phyloP scores from a whole-genome alignment of 2,888 invertebrate species.

The Caradrina kadenii region DNA sequence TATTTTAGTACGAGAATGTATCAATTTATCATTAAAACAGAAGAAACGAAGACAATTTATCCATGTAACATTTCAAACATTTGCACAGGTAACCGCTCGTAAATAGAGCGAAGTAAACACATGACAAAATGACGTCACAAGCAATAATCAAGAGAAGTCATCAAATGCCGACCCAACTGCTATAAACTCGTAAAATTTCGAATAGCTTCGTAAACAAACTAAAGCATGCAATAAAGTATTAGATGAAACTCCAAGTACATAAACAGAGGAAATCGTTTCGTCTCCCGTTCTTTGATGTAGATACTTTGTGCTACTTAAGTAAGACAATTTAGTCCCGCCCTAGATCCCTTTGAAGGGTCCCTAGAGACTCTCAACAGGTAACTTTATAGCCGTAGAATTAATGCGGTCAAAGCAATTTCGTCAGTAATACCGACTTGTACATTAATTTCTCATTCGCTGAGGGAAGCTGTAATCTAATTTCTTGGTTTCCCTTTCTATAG shows the following conservation, averaged over 20 bases:
- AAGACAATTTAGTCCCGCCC: slow-evolving; percentile 81
- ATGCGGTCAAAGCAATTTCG: slow-evolving; percentile 84
- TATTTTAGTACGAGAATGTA: slow-evolving; percentile 14
- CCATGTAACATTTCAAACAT: slow-evolving; percentile 42
- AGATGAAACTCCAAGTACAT: slow-evolving; percentile 56
- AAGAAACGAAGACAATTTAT: slow-evolving; percentile 32
- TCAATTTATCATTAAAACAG: slow-evolving; percentile 20
- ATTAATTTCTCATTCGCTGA: slow-evolving; percentile 74
- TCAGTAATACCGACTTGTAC: slow-evolving; percentile 72
- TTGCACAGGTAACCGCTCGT: slow-evolving; percentile 33
- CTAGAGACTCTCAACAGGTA: slow-evolving; percentile 82
- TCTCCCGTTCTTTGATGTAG: slow-evolving; percentile 74
- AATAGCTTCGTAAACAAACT: slow-evolving; percentile 58
- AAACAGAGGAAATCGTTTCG: slow-evolving; percentile 60
- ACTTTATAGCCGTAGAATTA: slow-evolving; percentile 82
- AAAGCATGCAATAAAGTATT: slow-evolving; percentile 58
- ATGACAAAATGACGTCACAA: slow-evolving; percentile 22
- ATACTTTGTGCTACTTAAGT: slow-evolving; percentile 74
- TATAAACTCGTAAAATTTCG: slow-evolving; percentile 58
- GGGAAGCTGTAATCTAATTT: slow-evolving; percentile 75
- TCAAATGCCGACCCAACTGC: slow-evolving; percentile 23
- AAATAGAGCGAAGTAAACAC: slow-evolving; percentile 36
- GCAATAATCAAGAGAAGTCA: slow-evolving; percentile 31
- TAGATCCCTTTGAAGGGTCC: slow-evolving; percentile 80
- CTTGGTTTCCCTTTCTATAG: slow-evolving; percentile 45